These are phyloP conservation scores for Clytia hemisphaerica DNA, from an alignment of 30 jellyfish, hydroid and myxozoan genomes.

Conservation along the genomic window DNA sequence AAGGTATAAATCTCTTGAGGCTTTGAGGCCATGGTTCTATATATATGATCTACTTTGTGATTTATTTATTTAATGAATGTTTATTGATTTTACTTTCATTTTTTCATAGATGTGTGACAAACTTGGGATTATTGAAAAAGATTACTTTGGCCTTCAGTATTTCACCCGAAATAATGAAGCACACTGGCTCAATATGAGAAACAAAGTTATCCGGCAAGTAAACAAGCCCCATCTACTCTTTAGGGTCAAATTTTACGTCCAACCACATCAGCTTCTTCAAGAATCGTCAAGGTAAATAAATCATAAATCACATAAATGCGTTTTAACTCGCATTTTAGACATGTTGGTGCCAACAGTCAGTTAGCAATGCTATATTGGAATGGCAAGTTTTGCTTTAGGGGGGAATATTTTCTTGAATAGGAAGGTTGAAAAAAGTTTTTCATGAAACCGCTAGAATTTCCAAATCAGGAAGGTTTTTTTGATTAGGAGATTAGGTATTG, in stretches of 20 bases:
- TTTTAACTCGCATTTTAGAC: background rate
- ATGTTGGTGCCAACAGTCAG: too few species aligned
- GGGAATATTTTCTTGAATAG: too few species aligned
- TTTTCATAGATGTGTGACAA: conserved; percentile 62
- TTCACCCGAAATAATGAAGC: conserved; percentile 70
- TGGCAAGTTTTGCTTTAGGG: too few species aligned
- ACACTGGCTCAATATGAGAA: conserved; percentile 94
- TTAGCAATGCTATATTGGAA: too few species aligned
- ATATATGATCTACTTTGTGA: background rate
- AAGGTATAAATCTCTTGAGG: background rate
- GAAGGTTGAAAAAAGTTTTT: too few species aligned
- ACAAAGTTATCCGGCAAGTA: conserved; percentile 75
- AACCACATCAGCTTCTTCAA: conserved; percentile 81
- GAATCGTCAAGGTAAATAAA: conserved; percentile 73
- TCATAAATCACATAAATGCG: background rate
- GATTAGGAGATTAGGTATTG: too few species aligned
- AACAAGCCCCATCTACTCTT: conserved; percentile 76
- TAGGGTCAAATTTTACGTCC: conserved; percentile 90
- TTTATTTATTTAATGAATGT: too few species aligned
- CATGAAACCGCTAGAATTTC: too few species aligned
- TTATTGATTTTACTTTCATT: background rate
- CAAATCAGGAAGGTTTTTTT: too few species aligned
- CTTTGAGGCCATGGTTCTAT: background rate
- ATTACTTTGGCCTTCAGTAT: conserved; percentile 92
- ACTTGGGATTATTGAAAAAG: conserved; percentile 92